Base-by-base conservation (phyloP, 2,888 invertebrate species). In the Branchinecta sandiegonensis region DNA sequence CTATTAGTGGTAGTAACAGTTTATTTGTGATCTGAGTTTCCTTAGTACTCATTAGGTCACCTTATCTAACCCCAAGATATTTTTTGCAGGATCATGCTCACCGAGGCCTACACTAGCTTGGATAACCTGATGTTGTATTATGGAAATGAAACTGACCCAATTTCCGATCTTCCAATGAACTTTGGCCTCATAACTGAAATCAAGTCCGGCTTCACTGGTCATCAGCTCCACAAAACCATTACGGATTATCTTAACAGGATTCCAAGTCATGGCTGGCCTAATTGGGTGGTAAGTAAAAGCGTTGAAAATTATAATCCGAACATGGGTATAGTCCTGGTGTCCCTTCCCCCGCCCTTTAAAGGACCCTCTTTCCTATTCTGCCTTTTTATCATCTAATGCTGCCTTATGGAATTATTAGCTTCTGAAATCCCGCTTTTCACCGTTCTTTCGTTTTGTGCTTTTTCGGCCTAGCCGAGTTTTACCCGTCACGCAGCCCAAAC, bases 161-260 rank as follows among this genome's bases (percentile, higher is more conserved):
- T 89, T 12, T 82, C 86, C 4, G 86, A 90, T 70, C 83, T 90
- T 76, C 86, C 89, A 0, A 89, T 89, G 75, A 90, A 91, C 76
- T 90, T 90, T 75, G 81, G 83, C 50, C 79, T 90, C 14, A 85
- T 90, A 67, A 80, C 80, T 50, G 81, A 85, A 71, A 78, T 86
- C 2, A 80, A 81, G 72, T 12, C 17, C n/a, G 75, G 76, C 3
- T 86, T 87, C 0, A 80, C 81, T 64, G 83, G 67, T 8, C 67
- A 47, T 48, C 48, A 67, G 14, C 56, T 69, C 8, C 50, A 65
- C 13, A 8, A 67, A 63, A 74, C 79, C 12, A 81, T 86, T 56
- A 77, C 82, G 68, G 76, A 76, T 50, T 87, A 85, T 85, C 76
- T 85, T 69, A 79, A 80, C 7, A 80, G 81, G 65, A 81, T 86